These are phyloP conservation scores for Andrena bucephala DNA, from an alignment of 2,888 invertebrate species.

Conservation along the genomic window DNA sequence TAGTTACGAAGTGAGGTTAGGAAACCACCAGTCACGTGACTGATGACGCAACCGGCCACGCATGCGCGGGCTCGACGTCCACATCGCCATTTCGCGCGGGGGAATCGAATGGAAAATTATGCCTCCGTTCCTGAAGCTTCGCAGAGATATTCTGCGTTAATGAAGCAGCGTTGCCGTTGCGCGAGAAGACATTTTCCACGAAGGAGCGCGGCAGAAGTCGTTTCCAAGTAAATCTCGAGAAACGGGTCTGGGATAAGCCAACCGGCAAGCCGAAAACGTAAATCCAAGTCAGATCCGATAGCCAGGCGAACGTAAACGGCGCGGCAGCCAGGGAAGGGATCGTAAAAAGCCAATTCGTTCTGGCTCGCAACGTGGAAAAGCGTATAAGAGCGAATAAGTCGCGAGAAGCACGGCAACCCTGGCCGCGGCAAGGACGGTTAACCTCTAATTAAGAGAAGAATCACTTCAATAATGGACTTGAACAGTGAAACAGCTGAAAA, in stretches of 20 bases:
- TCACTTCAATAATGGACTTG: conserved; percentile 1
- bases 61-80: background rate
- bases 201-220: background rate
- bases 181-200: background rate
- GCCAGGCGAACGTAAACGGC: conserved; percentile 32
- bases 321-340: background rate
- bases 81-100: too few relatives aligned
- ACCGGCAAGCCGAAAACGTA: conserved; percentile 44
- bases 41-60: too few relatives aligned
- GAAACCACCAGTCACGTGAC: background rate
- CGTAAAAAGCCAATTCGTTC: conserved; percentile 46
- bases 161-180: background rate
- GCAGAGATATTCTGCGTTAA: background rate
- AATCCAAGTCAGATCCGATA: conserved; percentile 50
- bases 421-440: background rate
- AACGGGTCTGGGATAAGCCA: conserved; percentile 40
- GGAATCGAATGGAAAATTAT: too few relatives aligned
- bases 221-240: conserved; percentile 31
- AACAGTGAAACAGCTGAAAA: conserved; percentile 1
- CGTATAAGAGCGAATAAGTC: conserved; percentile 22
- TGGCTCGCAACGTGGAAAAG: conserved; percentile 22
- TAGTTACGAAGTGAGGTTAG: background rate
- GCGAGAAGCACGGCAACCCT: background rate
- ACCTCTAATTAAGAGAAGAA: conserved; percentile 44
- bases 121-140: too few relatives aligned